Percentiles rank a stretch among this genome's conserved stretches.
Conservation (phyloP, 2,888 invertebrate genomes). For the Dyspetes luteomarginatus region DNA sequence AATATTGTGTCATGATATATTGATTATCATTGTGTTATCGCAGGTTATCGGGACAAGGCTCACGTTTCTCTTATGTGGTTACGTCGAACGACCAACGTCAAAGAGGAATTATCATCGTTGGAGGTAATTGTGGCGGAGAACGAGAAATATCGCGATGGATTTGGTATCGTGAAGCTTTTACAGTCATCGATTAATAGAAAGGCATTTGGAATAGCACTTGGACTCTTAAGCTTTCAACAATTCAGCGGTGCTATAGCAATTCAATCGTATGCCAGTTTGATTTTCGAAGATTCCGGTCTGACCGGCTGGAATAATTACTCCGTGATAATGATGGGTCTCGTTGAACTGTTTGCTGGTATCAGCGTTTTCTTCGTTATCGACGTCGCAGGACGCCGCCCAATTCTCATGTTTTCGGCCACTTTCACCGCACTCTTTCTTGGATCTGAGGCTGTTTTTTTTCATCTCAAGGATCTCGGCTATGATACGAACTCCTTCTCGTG, state of each 20-base stretch:
- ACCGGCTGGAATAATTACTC: neutral
- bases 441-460: slow-evolving; percentile 24
- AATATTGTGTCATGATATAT: too few relatives aligned
- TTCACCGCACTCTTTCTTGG: slow-evolving; percentile 7
- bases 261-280: slow-evolving; percentile 5
- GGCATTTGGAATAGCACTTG: neutral
- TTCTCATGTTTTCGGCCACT: slow-evolving; percentile 7
- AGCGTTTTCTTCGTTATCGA: slow-evolving; percentile 24
- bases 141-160: neutral
- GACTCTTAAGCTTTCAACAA: slow-evolving; percentile 6
- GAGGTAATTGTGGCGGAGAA: neutral
- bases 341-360: neutral
- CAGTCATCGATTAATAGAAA: neutral
- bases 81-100: neutral
- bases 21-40: too few relatives aligned
- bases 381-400: slow-evolving; percentile 9
- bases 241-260: slow-evolving; percentile 1
- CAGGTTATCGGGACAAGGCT: neutral
- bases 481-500: slow-evolving; percentile 17
- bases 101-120: neutral
- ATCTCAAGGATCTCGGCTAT: slow-evolving; percentile 20
- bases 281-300: slow-evolving; percentile 15
- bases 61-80: neutral
- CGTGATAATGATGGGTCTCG: slow-evolving; percentile 16
- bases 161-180: neutral